Percentiles rank a stretch among this genome's conserved stretches.
Evolutionary conservation across 2,113 vertebrate genomes (phyloP).

Genomic region (Trichomycterus rosablanca): DNA sequence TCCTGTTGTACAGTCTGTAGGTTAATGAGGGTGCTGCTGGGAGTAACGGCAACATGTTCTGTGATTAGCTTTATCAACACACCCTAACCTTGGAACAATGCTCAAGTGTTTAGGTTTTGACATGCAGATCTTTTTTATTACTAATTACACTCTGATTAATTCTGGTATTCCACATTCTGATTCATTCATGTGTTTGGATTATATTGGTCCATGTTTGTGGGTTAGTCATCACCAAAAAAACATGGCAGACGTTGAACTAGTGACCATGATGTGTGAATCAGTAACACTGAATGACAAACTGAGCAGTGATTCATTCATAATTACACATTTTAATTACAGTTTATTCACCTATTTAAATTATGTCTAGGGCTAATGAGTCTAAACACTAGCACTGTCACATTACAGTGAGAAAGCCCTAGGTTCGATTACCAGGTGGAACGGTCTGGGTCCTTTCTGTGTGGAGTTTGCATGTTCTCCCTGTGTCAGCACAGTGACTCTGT

Average conservation of each 20-base stretch:
- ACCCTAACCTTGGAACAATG: constrained; percentile 18
- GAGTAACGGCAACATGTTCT: constrained; percentile 25
- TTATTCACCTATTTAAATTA: constrained; percentile 22
- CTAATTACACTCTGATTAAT: constrained; percentile 44
- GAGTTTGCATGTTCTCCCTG: too few species aligned
- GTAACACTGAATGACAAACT: constrained; percentile 5
- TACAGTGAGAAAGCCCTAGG: too few species aligned
- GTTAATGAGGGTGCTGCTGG: constrained; percentile 31
- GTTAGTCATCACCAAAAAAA: too few species aligned
- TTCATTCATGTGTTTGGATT: constrained; percentile 6
- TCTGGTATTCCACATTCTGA: not conserved
- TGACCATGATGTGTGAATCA: too few species aligned
- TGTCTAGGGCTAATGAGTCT: too few species aligned
- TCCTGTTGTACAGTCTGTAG: constrained; percentile 23
- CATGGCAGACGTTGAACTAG: too few species aligned
- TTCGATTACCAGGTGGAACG: too few species aligned
- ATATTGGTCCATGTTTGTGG: too few species aligned
- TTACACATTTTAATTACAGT: not conserved
- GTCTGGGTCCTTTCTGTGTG: too few species aligned
- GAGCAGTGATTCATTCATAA: not conserved
- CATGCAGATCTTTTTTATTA: constrained; percentile 13
- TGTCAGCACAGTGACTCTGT: too few species aligned
- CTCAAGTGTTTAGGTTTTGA: constrained; percentile 5
- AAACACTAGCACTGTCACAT: too few species aligned
- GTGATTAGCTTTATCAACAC: constrained; percentile 41